These are phyloP conservation scores for Scaptomyza flava DNA, from an alignment of 2,888 invertebrate genomes.

Conservation along the genomic window DNA sequence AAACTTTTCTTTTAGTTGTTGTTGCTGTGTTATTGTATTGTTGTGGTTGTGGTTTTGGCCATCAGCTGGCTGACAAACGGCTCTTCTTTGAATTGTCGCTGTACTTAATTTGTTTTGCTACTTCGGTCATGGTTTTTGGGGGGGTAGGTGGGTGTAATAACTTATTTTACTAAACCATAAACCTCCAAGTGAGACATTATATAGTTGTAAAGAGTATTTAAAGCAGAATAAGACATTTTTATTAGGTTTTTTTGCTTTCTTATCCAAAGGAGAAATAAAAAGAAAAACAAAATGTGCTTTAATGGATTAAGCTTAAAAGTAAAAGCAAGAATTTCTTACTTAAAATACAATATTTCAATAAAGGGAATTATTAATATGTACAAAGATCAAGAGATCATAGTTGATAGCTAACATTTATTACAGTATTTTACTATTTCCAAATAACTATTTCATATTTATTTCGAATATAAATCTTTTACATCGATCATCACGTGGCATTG, in stretches of 20 bases:
- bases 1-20: constrained; percentile 4
- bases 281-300: too few relatives aligned
- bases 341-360: too few relatives aligned
- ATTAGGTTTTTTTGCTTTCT: too few relatives aligned
- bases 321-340: too few relatives aligned
- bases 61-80: constrained; percentile 11
- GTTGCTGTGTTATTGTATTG: not conserved
- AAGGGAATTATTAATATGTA: too few relatives aligned
- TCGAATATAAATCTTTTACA: not conserved
- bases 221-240: not conserved
- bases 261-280: too few relatives aligned
- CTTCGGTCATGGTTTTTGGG: not conserved
- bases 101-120: constrained; percentile 23
- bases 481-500: constrained; percentile 63
- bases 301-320: too few relatives aligned
- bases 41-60: not conserved
- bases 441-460: too few relatives aligned
- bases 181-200: not conserved
- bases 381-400: too few relatives aligned
- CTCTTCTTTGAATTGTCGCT: constrained; percentile 19
- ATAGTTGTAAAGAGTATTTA: not conserved
- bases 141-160: not conserved
- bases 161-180: constrained; percentile 8
- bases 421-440: too few relatives aligned
- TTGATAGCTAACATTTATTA: too few relatives aligned